Conservation (phyloP, 2,797 vertebrate genomes). For the Hippoglossus hippoglossus region DNA sequence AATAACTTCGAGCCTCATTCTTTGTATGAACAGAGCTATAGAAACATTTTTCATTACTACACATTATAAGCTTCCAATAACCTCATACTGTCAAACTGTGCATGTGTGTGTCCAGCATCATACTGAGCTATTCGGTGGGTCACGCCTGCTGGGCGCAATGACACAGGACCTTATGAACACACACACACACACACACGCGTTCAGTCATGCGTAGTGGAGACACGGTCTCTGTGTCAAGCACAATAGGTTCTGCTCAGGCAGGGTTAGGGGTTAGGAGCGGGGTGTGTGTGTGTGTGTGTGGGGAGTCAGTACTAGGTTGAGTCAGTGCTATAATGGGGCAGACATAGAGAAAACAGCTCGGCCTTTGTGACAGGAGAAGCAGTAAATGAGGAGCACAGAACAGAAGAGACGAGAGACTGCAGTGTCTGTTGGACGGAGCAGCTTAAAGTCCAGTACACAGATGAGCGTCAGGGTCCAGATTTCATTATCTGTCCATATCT, state of each 20-base stretch:
- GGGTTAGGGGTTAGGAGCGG: constrained; percentile 68
- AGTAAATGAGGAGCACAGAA: too few relatives aligned
- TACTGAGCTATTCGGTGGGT: constrained; percentile 57
- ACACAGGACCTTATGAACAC: constrained; percentile 64
- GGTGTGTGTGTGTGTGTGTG: constrained; percentile 49
- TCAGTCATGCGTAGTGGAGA: constrained; percentile 70
- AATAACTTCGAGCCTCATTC: not conserved
- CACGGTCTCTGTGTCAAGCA: constrained; percentile 76
- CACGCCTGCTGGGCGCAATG: constrained; percentile 61
- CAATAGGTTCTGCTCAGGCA: constrained; percentile 76
- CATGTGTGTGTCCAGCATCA: constrained; percentile 54
- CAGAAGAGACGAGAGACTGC: too few relatives aligned
- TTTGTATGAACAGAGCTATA: constrained; percentile 1
- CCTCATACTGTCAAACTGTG: constrained; percentile 18
- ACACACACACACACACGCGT: constrained; percentile 57
- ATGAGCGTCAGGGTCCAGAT: not conserved
- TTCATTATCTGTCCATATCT: not conserved
- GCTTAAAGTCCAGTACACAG: not conserved
- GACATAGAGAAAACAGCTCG: constrained; percentile 54
- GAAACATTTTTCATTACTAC: constrained; percentile 9
- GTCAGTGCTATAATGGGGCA: constrained; percentile 22
- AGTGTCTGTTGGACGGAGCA: too few relatives aligned
- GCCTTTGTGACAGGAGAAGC: not conserved
- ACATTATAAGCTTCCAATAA: constrained; percentile 20
- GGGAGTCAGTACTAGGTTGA: constrained; percentile 10